A percentile compares a stretch with the other conserved stretches of the same genome.
Conservation (phyloP, 2,113 vertebrate species). For the Rhabdomys dilectus region DNA sequence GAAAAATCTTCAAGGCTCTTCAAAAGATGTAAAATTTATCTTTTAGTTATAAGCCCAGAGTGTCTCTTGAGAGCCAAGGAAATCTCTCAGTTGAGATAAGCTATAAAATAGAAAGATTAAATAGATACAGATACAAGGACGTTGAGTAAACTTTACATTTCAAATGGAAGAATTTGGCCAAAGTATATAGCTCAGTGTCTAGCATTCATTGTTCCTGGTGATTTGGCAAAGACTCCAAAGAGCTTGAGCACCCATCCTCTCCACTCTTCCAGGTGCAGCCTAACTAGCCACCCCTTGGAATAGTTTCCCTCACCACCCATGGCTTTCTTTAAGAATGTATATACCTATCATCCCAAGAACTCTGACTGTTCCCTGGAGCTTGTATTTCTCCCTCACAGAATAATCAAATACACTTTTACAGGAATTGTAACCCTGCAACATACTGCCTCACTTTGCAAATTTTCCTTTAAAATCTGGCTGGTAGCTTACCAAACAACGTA, state of each 20-base stretch:
- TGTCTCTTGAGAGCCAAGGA: neutral
- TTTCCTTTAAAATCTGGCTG: neutral
- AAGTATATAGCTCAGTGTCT: neutral
- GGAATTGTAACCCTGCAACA: neutral
- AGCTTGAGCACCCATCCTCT: neutral
- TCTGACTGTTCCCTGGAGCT: too few species aligned
- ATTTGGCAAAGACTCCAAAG: too few species aligned
- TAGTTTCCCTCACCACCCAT: neutral
- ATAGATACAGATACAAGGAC: neutral
- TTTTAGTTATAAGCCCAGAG: neutral
- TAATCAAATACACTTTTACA: too few species aligned
- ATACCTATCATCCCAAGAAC: neutral
- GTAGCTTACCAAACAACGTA: neutral
- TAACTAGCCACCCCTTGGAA: too few species aligned
- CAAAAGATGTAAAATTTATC: neutral
- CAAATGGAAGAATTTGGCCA: neutral
- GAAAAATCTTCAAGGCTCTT: neutral
- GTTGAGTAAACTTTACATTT: neutral
- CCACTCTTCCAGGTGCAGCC: neutral
- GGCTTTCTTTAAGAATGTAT: neutral
- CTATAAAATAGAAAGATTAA: neutral
- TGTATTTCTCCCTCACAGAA: neutral
- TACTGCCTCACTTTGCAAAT: neutral
- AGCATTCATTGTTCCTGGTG: too few species aligned
- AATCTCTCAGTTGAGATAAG: neutral